Base-by-base conservation (phyloP, 30 jellyfish, hydroid and myxozoan species). In the Clytia hemisphaerica region DNA sequence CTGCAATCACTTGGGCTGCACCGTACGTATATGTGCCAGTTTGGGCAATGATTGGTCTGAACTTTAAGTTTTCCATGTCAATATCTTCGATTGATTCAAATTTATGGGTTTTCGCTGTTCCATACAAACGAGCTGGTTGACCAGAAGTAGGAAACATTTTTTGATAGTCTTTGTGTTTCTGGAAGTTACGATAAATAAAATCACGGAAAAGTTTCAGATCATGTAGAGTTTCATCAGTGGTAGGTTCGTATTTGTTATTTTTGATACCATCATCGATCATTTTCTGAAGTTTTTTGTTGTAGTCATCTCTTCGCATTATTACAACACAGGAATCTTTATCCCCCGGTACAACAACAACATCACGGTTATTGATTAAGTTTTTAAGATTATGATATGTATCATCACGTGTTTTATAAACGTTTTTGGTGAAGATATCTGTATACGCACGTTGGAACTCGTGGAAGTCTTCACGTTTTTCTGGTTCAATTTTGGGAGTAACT, bases 21-120 rank as follows among this genome's bases (percentile, higher is more conserved):
- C 26, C 37, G 34, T 64, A 40, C 6, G 51, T 33, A 26, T 26
- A 64, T 25, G 77, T 42, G 16, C 77, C 58, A 25, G 77, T n/a
- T n/a, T 67, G 78, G 10, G 80, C 80, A 33, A 67, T 67, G 26
- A 67, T 67, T 19, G 80, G 80, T 7, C 80, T 24, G 58, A 67
- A 67, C 32, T 67, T 67, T 45, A 67, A 78, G 26, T 26, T 14
- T n/a, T 46, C 78, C 10, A 67, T 36, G 12, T 44, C 46, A 6
- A 67, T 45, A 33, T 67, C 80, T 21, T 26, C 73, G 24, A 67
- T 42, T 10, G 45, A 16, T 3, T 45, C 77, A 28, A 67, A 67
- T 67, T 67, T 67, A 33, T 67, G 80, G 7, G 80, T 67, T 25
- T 67, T 67, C 26, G 76, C n/a, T n/a, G n/a, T n/a, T n/a, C n/a